Base-by-base conservation (phyloP, 2,797 vertebrate species). In the Sebastes trivittatus region DNA sequence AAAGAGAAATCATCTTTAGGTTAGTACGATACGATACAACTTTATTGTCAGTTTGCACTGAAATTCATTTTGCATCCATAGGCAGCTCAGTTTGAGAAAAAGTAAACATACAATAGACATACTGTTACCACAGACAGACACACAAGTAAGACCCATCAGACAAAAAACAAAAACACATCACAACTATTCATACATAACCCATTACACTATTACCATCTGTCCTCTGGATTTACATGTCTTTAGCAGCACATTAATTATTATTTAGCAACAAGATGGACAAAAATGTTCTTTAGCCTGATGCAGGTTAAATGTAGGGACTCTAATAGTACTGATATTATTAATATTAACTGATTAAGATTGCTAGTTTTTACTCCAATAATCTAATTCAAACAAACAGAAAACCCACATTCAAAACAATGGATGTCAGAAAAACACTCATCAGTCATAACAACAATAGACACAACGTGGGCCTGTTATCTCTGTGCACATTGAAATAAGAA, bases 181-280 rank as follows among this genome's bases (percentile, higher is more conserved):
- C 32, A 0, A 34, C 0, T 38, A 38, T 38, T 38, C 36, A 38
- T 38, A 38, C 36, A 38, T 38, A 13, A 38, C 36, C 36, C 11
- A 2, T 13, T 38, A 38, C 36, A 36, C 0, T 0, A 38, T 38
- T 0, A 38, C 4, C 11, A 38, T 5, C 36, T 38, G 36, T 38
- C 36, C 36, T 13, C 36, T 38, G 11, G 36, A 38, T 38, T 38
- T 38, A 38, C 36, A 38, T 38, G 36, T 38, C 36, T 13, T 38
- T 38, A 38, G 1, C 11, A 38, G 36, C 11, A 38, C 11, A 38
- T 38, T 38, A 5, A 38, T 38, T 0, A 38, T 38, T 38, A 38
- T 38, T 38, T 38, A 38, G 36, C 36, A 38, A 38, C 36, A 38
- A 38, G 11, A 38, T 38, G 36, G 36, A 38, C 36, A 38, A 38